A percentile compares a stretch with the other conserved stretches of the same genome.
These are phyloP conservation scores for Chiridota heheva DNA, from an alignment of 35 echinoderm and acorn worm genomes.

Conservation along the genomic window DNA sequence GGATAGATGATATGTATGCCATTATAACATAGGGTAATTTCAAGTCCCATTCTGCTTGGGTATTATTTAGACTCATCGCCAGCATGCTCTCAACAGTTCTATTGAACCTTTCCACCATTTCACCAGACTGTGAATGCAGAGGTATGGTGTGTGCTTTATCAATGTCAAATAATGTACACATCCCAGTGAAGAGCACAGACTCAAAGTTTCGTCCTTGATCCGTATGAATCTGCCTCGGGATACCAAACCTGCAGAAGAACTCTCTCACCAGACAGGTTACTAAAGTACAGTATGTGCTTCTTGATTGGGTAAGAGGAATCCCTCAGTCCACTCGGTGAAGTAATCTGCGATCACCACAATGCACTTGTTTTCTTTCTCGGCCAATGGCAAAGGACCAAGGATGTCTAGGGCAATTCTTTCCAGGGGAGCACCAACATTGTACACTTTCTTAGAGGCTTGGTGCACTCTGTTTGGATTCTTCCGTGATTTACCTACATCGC, in stretches of 20 bases:
- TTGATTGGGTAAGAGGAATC: slow-evolving; percentile 50
- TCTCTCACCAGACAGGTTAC: slow-evolving; percentile 39
- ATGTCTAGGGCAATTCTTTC: slow-evolving; percentile 63
- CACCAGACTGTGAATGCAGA: slow-evolving; percentile 7
- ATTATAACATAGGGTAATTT: neutral
- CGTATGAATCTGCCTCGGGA: slow-evolving; percentile 38
- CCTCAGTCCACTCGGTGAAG: slow-evolving; percentile 63
- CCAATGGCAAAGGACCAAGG: neutral
- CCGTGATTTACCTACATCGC: neutral
- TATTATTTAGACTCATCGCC: too few species aligned
- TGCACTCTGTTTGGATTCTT: neutral
- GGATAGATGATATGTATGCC: neutral
- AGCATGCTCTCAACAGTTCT: too few species aligned
- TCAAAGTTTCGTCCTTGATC: slow-evolving; percentile 62
- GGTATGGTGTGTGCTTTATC: slow-evolving; percentile 23
- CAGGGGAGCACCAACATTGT: neutral
- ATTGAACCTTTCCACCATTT: too few species aligned
- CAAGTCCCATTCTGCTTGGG: neutral
- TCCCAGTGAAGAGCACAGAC: neutral
- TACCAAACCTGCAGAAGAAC: slow-evolving; percentile 44
- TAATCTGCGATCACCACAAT: slow-evolving; percentile 65
- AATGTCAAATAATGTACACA: slow-evolving; percentile 25
- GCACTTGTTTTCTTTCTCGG: slow-evolving; percentile 35
- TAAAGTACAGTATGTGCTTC: slow-evolving; percentile 45
- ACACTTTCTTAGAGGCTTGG: slow-evolving; percentile 18